These are phyloP conservation scores for Bufo gargarizans DNA, from an alignment of 2,113 vertebrate genomes.

Conservation along the genomic window DNA sequence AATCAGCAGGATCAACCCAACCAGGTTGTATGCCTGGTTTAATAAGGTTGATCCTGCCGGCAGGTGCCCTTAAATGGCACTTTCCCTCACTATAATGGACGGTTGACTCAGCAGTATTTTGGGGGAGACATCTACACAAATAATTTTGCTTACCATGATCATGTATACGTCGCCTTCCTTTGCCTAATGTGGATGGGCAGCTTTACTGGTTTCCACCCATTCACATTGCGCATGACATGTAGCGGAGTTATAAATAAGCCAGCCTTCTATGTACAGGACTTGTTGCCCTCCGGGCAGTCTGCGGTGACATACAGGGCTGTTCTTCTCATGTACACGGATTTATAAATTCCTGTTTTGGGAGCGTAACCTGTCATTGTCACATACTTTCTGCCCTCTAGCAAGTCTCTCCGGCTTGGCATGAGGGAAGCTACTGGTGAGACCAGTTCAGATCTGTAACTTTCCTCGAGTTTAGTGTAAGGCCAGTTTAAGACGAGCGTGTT, in stretches of 20 bases:
- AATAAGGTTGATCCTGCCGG: no score
- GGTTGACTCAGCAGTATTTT: no score
- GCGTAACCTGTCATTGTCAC: constrained; percentile 8
- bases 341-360: neutral
- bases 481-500: neutral
- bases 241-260: neutral
- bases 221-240: neutral
- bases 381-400: constrained; percentile 9
- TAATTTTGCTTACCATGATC: no score
- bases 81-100: no score
- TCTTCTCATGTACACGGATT: neutral
- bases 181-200: no score
- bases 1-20: no score
- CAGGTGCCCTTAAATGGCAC: no score
- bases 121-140: no score
- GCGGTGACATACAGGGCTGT: neutral
- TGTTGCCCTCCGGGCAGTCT: neutral
- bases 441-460: neutral
- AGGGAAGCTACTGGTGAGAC: constrained; percentile 1
- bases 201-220: neutral
- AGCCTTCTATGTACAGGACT: neutral
- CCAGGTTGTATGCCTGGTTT: no score
- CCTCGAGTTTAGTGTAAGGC: neutral
- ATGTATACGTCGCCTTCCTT: no score
- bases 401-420: neutral